phyloP scores from a whole-genome alignment of 1,140 invertebrate species.

The Halesus radiatus region DNA sequence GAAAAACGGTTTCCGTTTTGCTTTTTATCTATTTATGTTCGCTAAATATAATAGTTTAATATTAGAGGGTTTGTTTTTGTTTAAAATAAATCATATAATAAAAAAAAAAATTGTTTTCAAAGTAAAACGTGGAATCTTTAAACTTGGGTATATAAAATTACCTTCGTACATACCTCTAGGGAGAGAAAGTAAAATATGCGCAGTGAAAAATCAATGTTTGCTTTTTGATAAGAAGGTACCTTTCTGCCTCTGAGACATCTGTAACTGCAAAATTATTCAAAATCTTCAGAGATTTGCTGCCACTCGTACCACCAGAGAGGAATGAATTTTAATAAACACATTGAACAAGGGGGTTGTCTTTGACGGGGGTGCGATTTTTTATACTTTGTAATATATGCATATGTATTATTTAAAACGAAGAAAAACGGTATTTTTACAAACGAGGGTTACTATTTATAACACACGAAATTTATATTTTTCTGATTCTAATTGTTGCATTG shows the following conservation, averaged over 20 bases:
- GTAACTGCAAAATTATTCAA: conserved; percentile 53
- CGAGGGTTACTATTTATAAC: too few relatives aligned
- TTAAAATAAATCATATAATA: too few relatives aligned
- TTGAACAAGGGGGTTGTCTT: not conserved
- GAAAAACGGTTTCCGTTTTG: too few relatives aligned
- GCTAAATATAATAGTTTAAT: too few relatives aligned
- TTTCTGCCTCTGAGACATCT: conserved; percentile 40
- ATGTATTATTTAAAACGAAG: not conserved
- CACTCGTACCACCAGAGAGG: not conserved
- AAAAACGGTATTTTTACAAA: too few relatives aligned
- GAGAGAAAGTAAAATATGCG: conserved; percentile 49
- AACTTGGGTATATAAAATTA: not conserved
- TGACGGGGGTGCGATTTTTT: not conserved
- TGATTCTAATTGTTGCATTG: too few relatives aligned
- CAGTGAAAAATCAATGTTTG: conserved; percentile 55
- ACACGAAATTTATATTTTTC: too few relatives aligned
- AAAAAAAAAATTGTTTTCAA: too few relatives aligned
- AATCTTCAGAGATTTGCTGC: conserved; percentile 32
- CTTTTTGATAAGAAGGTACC: conserved; percentile 46
- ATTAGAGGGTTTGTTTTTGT: too few relatives aligned
- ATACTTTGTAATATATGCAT: too few relatives aligned
- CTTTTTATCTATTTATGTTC: too few relatives aligned
- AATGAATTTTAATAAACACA: conserved; percentile 46
- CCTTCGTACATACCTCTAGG: not conserved
- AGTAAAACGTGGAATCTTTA: too few relatives aligned